These are phyloP conservation scores for Macrosoma leucophasiata DNA, from an alignment of 2,888 invertebrate genomes.

Conservation along the genomic window DNA sequence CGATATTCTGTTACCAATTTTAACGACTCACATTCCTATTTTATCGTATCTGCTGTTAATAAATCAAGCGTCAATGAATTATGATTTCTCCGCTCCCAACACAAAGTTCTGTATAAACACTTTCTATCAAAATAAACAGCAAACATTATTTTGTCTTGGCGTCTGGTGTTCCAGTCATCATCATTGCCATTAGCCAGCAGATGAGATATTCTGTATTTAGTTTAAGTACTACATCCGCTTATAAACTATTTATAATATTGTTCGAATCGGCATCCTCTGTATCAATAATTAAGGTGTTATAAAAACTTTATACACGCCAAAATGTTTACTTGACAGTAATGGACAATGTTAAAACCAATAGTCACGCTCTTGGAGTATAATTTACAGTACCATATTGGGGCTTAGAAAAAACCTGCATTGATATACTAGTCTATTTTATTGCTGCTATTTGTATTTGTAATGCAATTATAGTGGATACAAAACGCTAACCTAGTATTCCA, in stretches of 20 bases:
- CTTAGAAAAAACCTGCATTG: no score
- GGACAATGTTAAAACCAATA: constrained; percentile 21
- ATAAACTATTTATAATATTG: constrained; percentile 28
- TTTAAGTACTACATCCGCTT: constrained; percentile 32
- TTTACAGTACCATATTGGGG: no score
- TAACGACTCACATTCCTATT: constrained; percentile 28
- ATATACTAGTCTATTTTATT: no score
- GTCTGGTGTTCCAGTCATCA: constrained; percentile 28
- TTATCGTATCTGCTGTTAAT: constrained; percentile 11
- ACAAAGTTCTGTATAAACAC: constrained; percentile 11
- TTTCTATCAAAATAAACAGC: constrained; percentile 2
- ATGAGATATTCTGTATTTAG: constrained; percentile 27
- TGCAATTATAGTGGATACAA: no score
- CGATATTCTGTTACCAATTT: constrained; percentile 24
- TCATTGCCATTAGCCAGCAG: constrained; percentile 30
- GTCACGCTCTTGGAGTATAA: no score
- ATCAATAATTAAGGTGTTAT: constrained; percentile 10
- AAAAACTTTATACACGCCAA: constrained; percentile 7
- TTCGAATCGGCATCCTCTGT: constrained; percentile 9
- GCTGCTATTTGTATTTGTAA: no score
- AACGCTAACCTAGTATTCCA: no score
- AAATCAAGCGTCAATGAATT: constrained; percentile 9
- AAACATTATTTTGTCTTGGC: constrained; percentile 13
- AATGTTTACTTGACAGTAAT: constrained; percentile 23
- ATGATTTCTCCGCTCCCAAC: constrained; percentile 8